A percentile compares a stretch with the other conserved stretches of the same genome.
These are phyloP conservation scores for Trachelus iudaicus DNA, from an alignment of 2,888 invertebrate species.

Conservation along the genomic window DNA sequence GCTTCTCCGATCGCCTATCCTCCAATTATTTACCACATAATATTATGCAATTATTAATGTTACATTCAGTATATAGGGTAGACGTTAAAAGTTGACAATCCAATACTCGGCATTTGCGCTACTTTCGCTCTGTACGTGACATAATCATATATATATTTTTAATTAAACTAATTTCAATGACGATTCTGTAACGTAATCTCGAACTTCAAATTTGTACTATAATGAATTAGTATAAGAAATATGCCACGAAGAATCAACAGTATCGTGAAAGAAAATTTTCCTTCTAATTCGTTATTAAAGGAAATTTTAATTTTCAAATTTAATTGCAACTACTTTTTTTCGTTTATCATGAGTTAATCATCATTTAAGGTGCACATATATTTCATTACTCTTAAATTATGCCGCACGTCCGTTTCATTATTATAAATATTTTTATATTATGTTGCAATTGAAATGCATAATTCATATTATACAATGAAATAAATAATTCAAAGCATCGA, in stretches of 20 bases:
- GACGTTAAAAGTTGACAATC: neutral
- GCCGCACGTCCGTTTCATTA: neutral
- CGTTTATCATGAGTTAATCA: neutral
- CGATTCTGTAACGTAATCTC: neutral
- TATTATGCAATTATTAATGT: neutral
- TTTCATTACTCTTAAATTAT: neutral
- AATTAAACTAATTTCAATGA: neutral
- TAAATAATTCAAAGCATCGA: neutral
- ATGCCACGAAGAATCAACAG: neutral
- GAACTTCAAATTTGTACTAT: neutral
- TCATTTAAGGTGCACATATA: neutral
- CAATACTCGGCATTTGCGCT: neutral
- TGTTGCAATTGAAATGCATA: neutral
- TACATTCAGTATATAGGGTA: neutral
- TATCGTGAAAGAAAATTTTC: neutral
- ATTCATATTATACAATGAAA: neutral
- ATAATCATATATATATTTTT: neutral
- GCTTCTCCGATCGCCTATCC: neutral
- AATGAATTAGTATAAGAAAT: neutral
- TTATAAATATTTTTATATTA: neutral
- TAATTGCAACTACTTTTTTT: neutral
- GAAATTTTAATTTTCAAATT: neutral
- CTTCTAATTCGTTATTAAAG: neutral
- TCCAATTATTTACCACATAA: neutral
- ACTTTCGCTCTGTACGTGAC: neutral